Conservation (phyloP, 1,140 invertebrate species). For the Orchestia grillus region DNA sequence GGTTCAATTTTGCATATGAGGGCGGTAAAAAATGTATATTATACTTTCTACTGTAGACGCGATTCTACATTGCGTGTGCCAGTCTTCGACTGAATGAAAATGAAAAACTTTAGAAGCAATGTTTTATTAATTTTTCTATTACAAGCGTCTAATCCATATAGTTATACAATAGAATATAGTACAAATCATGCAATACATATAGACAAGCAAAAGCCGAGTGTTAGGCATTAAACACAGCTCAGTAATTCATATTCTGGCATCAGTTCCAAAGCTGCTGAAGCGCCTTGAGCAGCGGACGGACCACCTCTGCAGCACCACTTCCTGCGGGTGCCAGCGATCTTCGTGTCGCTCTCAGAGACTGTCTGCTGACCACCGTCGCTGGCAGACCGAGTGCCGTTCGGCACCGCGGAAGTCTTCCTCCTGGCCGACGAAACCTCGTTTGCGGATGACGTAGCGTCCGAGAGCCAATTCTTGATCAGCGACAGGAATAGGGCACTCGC, state of each 20-base stretch:
- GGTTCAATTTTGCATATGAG: neutral
- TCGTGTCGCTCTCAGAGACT: too few species aligned
- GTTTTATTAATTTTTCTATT: conserved; percentile 41
- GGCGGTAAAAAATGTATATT: neutral
- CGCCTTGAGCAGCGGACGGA: neutral
- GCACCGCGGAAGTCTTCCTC: neutral
- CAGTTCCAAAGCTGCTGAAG: neutral
- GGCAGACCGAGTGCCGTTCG: neutral
- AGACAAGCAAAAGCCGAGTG: conserved; percentile 3
- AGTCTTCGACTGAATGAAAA: neutral
- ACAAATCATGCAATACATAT: conserved; percentile 44
- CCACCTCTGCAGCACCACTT: neutral
- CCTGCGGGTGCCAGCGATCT: too few species aligned
- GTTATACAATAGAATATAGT: conserved; percentile 22
- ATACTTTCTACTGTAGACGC: neutral
- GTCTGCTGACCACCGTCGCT: too few species aligned
- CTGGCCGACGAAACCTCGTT: neutral
- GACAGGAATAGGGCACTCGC: neutral
- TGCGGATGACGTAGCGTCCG: neutral
- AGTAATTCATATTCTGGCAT: neutral
- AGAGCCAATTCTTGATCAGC: conserved; percentile 11
- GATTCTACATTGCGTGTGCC: neutral
- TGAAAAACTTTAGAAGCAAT: neutral
- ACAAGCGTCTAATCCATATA: neutral
- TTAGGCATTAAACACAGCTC: conserved; percentile 4